Base-by-base conservation (phyloP, 2,113 vertebrate species). In the Saccopteryx leptura region DNA sequence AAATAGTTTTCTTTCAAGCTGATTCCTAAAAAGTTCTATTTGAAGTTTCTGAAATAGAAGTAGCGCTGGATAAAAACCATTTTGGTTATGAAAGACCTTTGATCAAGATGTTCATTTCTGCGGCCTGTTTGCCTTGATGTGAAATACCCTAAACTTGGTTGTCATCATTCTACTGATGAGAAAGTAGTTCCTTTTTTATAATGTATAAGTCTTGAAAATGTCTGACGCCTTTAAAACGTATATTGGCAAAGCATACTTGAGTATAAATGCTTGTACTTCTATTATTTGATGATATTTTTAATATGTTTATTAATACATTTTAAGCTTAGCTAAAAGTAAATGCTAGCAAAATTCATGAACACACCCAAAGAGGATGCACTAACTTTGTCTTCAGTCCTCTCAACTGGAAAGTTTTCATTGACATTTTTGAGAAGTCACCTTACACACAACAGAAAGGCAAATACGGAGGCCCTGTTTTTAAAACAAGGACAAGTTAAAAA, bases 271-370 rank as follows among this genome's bases (percentile, higher is more conserved):
- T 84, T 13, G 39, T 88, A 17, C 14, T 50, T 81, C 1, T 56
- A 19, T 80, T 58, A 65, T 46, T 79, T 72, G 17, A 72, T 21
- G 72, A n/a, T 79, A 21, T 78, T 54, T 46, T 58, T 26, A 48
- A 69, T 58, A 50, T 75, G 9, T 52, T 68, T 84, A 54, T 39
- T 23, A 74, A 17, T 84, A 33, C n/a, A 75, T 84, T 81, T 17
- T 74, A 3, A 31, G 1, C 26, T 88, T 69, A 31, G 4, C 50
- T 88, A 50, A 80, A 74, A n/a, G 23, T 60, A 72, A 8, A 23
- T 60, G 23, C 84, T 80, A 87, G 48, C 33, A 88, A 58, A 83
- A 83, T 46, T 56, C 82, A 21, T 90, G 23, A 94, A 76, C 17
- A 69, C 28, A 39, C 2, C 21, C 48, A 54, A 19, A 91, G 61